phyloP scores from a whole-genome alignment of 1,140 invertebrate species.

The Micrasema longulum region DNA sequence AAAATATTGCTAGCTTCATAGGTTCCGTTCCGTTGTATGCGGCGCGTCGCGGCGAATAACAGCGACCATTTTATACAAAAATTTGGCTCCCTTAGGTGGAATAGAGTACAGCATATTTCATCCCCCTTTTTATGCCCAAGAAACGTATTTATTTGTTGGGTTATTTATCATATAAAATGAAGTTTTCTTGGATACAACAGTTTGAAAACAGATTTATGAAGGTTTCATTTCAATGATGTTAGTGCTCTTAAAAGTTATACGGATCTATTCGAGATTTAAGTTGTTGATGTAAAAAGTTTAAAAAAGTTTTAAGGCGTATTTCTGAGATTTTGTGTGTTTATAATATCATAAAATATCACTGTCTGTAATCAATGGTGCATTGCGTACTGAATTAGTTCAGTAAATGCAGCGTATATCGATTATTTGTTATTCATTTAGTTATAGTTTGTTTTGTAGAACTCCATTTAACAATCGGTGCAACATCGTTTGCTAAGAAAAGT shows the following conservation, averaged over 20 bases:
- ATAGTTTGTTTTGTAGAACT: not conserved
- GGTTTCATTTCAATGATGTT: too few relatives aligned
- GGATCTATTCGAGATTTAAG: not conserved
- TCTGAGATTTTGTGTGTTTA: not conserved
- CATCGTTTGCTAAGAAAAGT: too few relatives aligned
- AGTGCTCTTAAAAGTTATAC: not conserved
- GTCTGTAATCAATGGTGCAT: not conserved
- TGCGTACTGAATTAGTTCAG: not conserved
- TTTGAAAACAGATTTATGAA: constrained; percentile 9
- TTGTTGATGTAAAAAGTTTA: not conserved
- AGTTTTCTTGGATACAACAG: constrained; percentile 2
- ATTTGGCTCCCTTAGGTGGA: constrained; percentile 28
- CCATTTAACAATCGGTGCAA: too few relatives aligned
- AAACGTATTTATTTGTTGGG: constrained; percentile 15
- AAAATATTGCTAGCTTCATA: not conserved
- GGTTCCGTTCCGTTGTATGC: not conserved
- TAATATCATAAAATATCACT: not conserved
- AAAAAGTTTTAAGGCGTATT: not conserved
- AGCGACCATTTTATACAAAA: constrained; percentile 21
- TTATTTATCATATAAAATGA: constrained; percentile 9
- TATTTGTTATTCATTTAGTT: not conserved
- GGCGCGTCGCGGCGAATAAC: not conserved
- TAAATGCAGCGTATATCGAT: too few relatives aligned
- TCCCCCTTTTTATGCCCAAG: constrained; percentile 24
- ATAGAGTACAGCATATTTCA: constrained; percentile 25